Base-by-base conservation (phyloP, 37 sponge, comb jelly and placozoan genomes). In the Agelas oroides region DNA sequence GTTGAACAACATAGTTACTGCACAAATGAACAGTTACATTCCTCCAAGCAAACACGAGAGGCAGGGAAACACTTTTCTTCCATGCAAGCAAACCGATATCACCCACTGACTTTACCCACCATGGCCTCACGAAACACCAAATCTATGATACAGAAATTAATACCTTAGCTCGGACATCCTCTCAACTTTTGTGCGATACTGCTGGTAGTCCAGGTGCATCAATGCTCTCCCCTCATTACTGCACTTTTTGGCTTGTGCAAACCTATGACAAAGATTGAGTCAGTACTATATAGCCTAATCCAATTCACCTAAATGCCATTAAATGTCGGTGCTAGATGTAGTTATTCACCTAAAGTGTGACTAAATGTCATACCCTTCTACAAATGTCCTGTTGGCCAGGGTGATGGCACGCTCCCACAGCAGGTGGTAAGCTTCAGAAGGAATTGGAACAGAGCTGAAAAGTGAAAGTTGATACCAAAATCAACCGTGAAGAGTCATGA, bases 161-260 rank as follows among this genome's bases (percentile, higher is more conserved):
- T 46, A 94, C 94, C 88, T 82, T 27, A 97, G 60, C 0, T 70
- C 66, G 15, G 87, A 84, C 68, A 97, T 64, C 71, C 79, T 86
- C 59, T 93, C 96, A 5, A 97, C 21, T 79, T 95, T 81, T 21
- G 87, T 91, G 20, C 95, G 75, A 60, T 88, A 97, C 80, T 95
- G 96, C 59, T 97, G 98, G 39, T 88, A 97, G 65, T 97, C 98
- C 23, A 97, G 77, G 36, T 97, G 98, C 98, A 97, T 97, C 62
- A 95, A 78, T n/a, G 98, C 98, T 40, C 98, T 55, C 0, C 98
- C 97, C 77, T 96, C 95, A 91, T 96, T 96, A 78, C 89, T 90
- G 71, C 96, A 96, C 53, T 80, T 92, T 66, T 89, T 93, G 33
- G 82, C 92, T 60, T 86, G 87, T 16, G 94, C 53, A 69, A 96